Base-by-base conservation (phyloP, 2,888 invertebrate species). In the Epistrophe eligans region DNA sequence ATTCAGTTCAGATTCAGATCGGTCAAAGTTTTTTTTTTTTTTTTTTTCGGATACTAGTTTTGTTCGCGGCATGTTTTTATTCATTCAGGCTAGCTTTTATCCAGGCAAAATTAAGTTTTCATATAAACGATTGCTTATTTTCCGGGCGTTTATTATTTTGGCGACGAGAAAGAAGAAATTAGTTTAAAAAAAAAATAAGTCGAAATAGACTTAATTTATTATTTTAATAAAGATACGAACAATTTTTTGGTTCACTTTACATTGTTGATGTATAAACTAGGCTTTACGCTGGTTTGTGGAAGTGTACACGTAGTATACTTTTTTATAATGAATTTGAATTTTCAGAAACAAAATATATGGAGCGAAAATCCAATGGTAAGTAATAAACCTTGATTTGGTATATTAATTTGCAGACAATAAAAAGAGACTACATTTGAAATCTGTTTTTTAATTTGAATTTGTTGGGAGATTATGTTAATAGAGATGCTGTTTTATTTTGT, bases 341-440 rank as follows among this genome's bases (percentile, higher is more conserved):
- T 62, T 62, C 62, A 62, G 62, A 24, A n/a, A 24, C 24, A 43
- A 62, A 40, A 24, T 13, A 9, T 38, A 24, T 24, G 15, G 5
- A 4, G 2, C 15, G 4, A 40, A 35, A 35, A 15, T 43, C 4
- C 40, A 40, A 38, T 60, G 60, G 60, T 60, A 40, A 43, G 62
- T 62, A 24, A 24, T 62, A 24, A 24, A 6, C 4, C 13, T 43
- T 24, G 4, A 43, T 24, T 15, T 24, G 3, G n/a, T 24, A 9
- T 17, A 17, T n/a, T n/a, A n/a, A 28, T n/a, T 52, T 70, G 13
- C n/a, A 52, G 19, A 40, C 10, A 70, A 70, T 70, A 70, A 70
- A 70, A 24, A 35, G 13, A 17, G 13, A 19, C 7, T 52, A 52
- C 10, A 70, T 15, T 38, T n/a, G 1, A 70, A 55, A 55, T 40